These are phyloP conservation scores for Pipistrellus pygmaeus DNA, from an alignment of 2,797 vertebrate species.

Conservation along the genomic window DNA sequence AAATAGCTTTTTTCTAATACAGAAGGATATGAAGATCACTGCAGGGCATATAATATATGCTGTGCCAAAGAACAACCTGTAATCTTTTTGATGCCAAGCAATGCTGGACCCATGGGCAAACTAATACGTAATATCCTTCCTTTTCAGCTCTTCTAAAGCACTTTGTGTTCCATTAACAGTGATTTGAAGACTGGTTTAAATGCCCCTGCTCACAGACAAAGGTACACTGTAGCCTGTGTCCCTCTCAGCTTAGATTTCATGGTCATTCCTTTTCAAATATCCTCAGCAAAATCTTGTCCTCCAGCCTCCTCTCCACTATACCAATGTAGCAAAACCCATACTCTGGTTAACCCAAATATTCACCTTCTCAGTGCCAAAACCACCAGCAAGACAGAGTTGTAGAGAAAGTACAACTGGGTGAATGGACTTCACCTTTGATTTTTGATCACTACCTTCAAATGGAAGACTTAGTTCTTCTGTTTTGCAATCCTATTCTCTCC, in stretches of 20 bases:
- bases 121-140: background rate
- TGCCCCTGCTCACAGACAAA: background rate
- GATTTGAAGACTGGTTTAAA: background rate
- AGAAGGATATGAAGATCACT: background rate
- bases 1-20: background rate
- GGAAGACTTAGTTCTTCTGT: background rate
- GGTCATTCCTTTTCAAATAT: background rate
- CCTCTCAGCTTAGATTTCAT: background rate
- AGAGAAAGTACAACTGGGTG: background rate
- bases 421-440: background rate
- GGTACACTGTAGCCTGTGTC: background rate
- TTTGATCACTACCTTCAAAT: background rate
- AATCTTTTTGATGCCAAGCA: background rate
- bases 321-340: background rate
- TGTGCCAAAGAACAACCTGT: background rate
- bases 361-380: background rate
- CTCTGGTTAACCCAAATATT: background rate
- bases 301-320: background rate
- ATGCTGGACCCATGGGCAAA: background rate
- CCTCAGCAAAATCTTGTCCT: background rate
- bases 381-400: background rate
- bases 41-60: background rate
- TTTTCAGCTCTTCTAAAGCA: background rate
- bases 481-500: background rate
- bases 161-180: background rate